phyloP scores from a whole-genome alignment of 2,797 vertebrate species.

The Gymnothorax javanicus region DNA sequence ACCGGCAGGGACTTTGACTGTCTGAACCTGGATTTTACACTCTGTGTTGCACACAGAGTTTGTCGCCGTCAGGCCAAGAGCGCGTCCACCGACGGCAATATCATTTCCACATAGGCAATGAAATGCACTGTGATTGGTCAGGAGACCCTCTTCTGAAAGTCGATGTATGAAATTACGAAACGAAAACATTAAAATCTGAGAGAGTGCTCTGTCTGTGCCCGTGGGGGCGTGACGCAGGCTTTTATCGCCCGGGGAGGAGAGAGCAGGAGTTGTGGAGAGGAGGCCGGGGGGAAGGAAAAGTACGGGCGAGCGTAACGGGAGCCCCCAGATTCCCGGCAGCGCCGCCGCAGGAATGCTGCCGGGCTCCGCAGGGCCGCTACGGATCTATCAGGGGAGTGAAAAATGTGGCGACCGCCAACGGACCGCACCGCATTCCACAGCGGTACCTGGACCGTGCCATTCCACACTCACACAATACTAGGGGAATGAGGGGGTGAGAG shows the following conservation, averaged over 20 bases:
- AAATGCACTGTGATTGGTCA: too few relatives aligned
- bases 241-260: not conserved
- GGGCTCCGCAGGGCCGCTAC: not conserved
- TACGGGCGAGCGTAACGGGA: slow-evolving; percentile 1
- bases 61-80: too few relatives aligned
- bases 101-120: too few relatives aligned
- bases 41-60: too few relatives aligned
- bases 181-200: too few relatives aligned
- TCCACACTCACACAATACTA: not conserved
- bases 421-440: not conserved
- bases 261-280: not conserved
- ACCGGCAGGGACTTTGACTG: too few relatives aligned
- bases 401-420: not conserved
- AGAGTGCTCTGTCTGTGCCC: not conserved
- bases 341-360: slow-evolving; percentile 12
- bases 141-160: too few relatives aligned
- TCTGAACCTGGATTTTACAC: too few relatives aligned
- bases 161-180: too few relatives aligned
- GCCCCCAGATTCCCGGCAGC: slow-evolving; percentile 9
- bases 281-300: not conserved
- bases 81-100: too few relatives aligned
- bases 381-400: not conserved
- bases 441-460: slow-evolving; percentile 4
- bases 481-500: not conserved
- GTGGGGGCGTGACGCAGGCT: not conserved